phyloP scores from a whole-genome alignment of 2,888 invertebrate genomes.

The Eretmocerus hayati region DNA sequence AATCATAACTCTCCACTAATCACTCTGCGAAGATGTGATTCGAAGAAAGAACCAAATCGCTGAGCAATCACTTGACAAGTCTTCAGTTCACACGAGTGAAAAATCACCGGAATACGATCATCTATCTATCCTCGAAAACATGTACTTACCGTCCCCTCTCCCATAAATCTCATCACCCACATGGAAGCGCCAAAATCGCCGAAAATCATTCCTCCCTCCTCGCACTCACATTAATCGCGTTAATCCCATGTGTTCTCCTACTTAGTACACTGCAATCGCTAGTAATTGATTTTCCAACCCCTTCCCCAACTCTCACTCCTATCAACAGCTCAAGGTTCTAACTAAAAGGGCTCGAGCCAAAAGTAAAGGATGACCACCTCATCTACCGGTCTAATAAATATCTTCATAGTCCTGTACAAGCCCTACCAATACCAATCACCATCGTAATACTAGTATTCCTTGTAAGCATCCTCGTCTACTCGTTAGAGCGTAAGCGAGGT shows the following conservation, averaged over 20 bases:
- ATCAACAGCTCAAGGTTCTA: not conserved
- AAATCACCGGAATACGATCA: slow-evolving; percentile 13
- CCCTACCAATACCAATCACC: too few relatives aligned
- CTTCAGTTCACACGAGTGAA: too few relatives aligned
- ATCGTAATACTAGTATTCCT: too few relatives aligned
- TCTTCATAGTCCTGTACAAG: slow-evolving; percentile 34
- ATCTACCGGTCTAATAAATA: slow-evolving; percentile 36
- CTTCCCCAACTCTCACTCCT: not conserved
- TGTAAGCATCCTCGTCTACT: too few relatives aligned
- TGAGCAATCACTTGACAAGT: too few relatives aligned
- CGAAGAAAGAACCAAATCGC: too few relatives aligned
- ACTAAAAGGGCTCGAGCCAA: not conserved
- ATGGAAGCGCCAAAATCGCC: not conserved
- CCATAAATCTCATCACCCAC: slow-evolving; percentile 12
- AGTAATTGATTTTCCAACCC: slow-evolving; percentile 23
- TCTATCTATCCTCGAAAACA: not conserved
- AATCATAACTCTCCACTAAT: too few relatives aligned
- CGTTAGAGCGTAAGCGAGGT: slow-evolving; percentile 7
- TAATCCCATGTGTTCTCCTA: slow-evolving; percentile 14
- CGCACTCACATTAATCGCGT: slow-evolving; percentile 18
- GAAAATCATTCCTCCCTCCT: not conserved
- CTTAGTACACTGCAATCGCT: slow-evolving; percentile 20
- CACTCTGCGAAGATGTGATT: too few relatives aligned
- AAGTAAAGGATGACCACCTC: slow-evolving; percentile 18
- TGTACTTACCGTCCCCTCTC: too few relatives aligned